Conservation (phyloP, 2,797 vertebrate species). For the Eulemur rubriventer region DNA sequence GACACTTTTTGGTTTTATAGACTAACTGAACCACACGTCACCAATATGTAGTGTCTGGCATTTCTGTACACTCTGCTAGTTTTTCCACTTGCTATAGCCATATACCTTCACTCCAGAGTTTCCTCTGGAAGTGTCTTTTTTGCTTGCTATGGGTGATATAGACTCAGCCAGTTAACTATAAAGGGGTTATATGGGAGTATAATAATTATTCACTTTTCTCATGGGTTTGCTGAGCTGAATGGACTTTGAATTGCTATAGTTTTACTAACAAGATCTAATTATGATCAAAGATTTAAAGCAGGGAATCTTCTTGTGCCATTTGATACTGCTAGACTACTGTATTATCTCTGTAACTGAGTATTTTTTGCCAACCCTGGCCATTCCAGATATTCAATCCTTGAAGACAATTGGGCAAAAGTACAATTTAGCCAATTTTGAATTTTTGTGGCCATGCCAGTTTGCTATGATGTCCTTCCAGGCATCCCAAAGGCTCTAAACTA, state of each 20-base stretch:
- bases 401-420: conserved; percentile 38
- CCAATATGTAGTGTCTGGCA: background rate
- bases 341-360: background rate
- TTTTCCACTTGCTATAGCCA: background rate
- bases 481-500: conserved; percentile 37
- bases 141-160: background rate
- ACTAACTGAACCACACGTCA: background rate
- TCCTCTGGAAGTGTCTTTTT: background rate
- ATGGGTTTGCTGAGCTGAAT: conserved; percentile 5
- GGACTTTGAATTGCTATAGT: conserved; percentile 2
- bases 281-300: conserved; percentile 39
- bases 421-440: conserved; percentile 48
- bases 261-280: conserved; percentile 10
- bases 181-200: conserved; percentile 6
- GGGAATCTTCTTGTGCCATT: background rate
- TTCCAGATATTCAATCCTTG: conserved; percentile 21
- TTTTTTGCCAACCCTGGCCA: background rate
- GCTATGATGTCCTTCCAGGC: conserved; percentile 8
- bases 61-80: background rate
- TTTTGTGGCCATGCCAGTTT: conserved; percentile 33
- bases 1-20: background rate
- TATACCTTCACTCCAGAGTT: background rate
- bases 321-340: background rate
- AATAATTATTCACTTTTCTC: conserved; percentile 41
- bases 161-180: background rate